Evolutionary conservation across 2,797 vertebrate genomes (phyloP).

Genomic region (Philypnodon macrostomus): DNA sequence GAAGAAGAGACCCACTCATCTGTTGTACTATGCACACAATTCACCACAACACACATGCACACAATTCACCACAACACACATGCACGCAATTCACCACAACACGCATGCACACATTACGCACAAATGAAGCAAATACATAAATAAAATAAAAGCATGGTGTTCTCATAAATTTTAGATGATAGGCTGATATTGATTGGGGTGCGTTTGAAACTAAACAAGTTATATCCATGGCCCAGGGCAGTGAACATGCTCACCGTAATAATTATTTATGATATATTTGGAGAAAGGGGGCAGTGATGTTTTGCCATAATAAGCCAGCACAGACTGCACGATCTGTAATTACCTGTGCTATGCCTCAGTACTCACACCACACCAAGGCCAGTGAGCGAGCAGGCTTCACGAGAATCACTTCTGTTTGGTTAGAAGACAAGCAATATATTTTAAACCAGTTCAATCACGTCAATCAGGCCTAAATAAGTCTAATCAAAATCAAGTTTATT

Average conservation of each 20-base stretch:
- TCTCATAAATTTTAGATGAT: constrained; percentile 80
- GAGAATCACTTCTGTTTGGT: constrained; percentile 36
- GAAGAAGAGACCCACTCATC: constrained; percentile 8
- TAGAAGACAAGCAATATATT: constrained; percentile 19
- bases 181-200: constrained; percentile 75
- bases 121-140: constrained; percentile 71
- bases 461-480: too few species aligned
- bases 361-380: constrained; percentile 39
- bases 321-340: constrained; percentile 55
- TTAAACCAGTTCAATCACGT: too few species aligned
- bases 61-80: constrained; percentile 22
- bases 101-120: constrained; percentile 15
- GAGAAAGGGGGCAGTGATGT: constrained; percentile 61
- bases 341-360: constrained; percentile 53
- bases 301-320: constrained; percentile 68
- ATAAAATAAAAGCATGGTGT: constrained; percentile 71
- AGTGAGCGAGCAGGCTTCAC: too few species aligned
- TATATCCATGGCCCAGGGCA: constrained; percentile 77
- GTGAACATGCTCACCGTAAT: constrained; percentile 69
- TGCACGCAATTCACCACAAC: constrained; percentile 24
- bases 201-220: constrained; percentile 82
- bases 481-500: constrained; percentile 20
- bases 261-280: constrained; percentile 80
- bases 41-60: constrained; percentile 13
- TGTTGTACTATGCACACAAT: constrained; percentile 17